Evolutionary conservation across 2,888 invertebrate species (phyloP), one percentile per base, ranked within the genome.

Genomic region (Nysson spinosus): DNA sequence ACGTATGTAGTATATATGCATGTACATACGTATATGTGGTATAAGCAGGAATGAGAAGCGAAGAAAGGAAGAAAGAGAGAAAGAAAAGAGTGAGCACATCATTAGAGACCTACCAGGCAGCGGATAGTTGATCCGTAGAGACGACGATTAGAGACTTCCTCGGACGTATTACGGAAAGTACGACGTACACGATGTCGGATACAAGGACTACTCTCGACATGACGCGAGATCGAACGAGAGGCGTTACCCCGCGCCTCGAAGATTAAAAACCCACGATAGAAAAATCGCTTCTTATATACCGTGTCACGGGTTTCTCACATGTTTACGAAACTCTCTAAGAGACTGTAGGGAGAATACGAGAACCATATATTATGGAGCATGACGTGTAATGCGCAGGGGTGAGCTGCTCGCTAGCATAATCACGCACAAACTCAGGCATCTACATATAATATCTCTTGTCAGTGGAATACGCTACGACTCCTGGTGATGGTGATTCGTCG

Each of bases 141-240:
- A 75, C 55, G 69, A 52, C 75, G 75, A 75, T 75, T 72, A 58
- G 51, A 72, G 63, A 75, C 57, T 75, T 69, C 69, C 74, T 70
- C 65, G 72, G 72, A 54, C 43, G 56, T 55, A 69, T 52, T 51
- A 51, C 46, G 57, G 56, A 76, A 61, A 44, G 61, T 72, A 64
- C 51, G 52, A 50, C 55, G 60, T 52, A 56, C 54, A 74, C 46
- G 54, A 61, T 58, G 71, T 57, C 22, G 60, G 44, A 34, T 42
- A 75, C 67, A 73, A 72, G 75, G 70, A 67, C n/a, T n/a, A n/a
- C 70, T 76, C 65, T 65, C 62, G 67, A 60, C 75, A 75, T 76
- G 76, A 77, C 75, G 73, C 70, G 76, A 76, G 70, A 70, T 75
- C 75, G 76, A 72, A 75, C 55, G 67, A 75, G 75, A 75, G 75